These are phyloP conservation scores for Melanotaenia trifasciata DNA, from an alignment of 2,797 vertebrate species.

Conservation along the genomic window DNA sequence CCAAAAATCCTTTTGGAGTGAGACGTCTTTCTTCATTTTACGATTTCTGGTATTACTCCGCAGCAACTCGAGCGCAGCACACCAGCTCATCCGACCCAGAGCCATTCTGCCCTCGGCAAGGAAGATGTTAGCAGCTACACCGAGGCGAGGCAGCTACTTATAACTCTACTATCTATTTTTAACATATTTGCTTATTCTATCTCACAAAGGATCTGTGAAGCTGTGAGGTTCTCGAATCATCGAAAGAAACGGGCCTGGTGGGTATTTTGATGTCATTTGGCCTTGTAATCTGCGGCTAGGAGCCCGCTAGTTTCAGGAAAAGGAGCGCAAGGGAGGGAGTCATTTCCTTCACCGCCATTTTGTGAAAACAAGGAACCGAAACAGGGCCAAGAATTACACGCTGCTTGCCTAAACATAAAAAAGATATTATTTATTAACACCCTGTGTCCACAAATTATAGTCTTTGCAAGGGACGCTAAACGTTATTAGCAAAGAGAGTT, in stretches of 20 bases:
- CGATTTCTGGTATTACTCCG: conserved; percentile 54
- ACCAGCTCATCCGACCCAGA: conserved; percentile 33
- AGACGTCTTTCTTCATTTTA: fast-evolving
- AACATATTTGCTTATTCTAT: conserved; percentile 4
- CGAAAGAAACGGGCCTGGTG: conserved; percentile 69
- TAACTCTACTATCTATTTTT: conserved; percentile 31
- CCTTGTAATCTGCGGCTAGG: conserved; percentile 50
- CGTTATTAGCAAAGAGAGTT: conserved; percentile 25
- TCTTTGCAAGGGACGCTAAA: conserved; percentile 18
- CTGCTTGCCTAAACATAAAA: conserved; percentile 10
- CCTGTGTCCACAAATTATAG: fast-evolving
- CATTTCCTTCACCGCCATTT: conserved; percentile 90
- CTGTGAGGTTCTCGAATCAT: conserved; percentile 34
- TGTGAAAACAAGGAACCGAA: conserved; percentile 85
- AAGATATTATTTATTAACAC: not conserved
- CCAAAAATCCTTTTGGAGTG: conserved; percentile 36
- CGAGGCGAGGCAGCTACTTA: conserved; percentile 44
- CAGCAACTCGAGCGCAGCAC: conserved; percentile 62
- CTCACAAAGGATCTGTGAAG: not conserved
- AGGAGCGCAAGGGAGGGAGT: conserved; percentile 83
- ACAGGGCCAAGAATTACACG: conserved; percentile 61
- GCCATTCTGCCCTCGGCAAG: conserved; percentile 63
- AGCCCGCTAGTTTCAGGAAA: conserved; percentile 79
- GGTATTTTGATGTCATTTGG: conserved; percentile 59
- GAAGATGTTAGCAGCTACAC: conserved; percentile 70